Percentiles rank a stretch among this genome's conserved stretches.
Conservation (phyloP, 2,888 invertebrate genomes). For the Lepas anatifera region DNA sequence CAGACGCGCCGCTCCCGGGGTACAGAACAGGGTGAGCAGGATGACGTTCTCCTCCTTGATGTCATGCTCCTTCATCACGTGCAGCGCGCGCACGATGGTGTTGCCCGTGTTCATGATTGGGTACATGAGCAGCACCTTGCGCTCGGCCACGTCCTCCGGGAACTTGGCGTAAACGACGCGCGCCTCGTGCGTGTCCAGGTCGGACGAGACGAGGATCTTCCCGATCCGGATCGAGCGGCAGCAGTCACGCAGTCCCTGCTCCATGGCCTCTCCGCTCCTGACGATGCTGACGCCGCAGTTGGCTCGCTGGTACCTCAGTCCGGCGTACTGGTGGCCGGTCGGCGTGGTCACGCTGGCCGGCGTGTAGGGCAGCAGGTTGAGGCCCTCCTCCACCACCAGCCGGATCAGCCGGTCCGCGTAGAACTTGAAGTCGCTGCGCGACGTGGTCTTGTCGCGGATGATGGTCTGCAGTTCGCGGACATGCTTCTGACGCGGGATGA, state of each 20-base stretch:
- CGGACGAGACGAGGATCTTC: constrained; percentile 93
- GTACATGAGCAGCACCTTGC: constrained; percentile 68
- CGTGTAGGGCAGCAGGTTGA: constrained; percentile 91
- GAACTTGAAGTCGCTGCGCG: constrained; percentile 93
- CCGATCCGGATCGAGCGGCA: constrained; percentile 97
- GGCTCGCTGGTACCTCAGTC: constrained; percentile 88
- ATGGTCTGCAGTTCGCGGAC: constrained; percentile 37
- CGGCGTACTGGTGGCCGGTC: constrained; percentile 79
- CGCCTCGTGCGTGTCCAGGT: constrained; percentile 91
- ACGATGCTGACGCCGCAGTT: constrained; percentile 99
- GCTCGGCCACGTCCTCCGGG: constrained; percentile 81
- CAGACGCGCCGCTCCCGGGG: constrained; percentile 75
- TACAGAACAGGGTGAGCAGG: constrained; percentile 93
- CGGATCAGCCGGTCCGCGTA: constrained; percentile 95
- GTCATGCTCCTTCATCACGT: constrained; percentile 83
- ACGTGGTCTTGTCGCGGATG: constrained; percentile 49
- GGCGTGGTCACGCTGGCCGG: constrained; percentile 85
- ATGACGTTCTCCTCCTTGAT: constrained; percentile 91
- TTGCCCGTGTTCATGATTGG: constrained; percentile 98
- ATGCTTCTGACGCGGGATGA: constrained; percentile 22
- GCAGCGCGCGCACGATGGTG: constrained; percentile 86
- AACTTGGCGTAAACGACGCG: constrained; percentile 92
- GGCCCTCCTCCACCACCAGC: constrained; percentile 91
- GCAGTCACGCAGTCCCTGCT: constrained; percentile 86
- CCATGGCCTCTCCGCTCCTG: constrained; percentile 78